phyloP scores from a whole-genome alignment of 1,140 invertebrate species.

The Papilio polytes region DNA sequence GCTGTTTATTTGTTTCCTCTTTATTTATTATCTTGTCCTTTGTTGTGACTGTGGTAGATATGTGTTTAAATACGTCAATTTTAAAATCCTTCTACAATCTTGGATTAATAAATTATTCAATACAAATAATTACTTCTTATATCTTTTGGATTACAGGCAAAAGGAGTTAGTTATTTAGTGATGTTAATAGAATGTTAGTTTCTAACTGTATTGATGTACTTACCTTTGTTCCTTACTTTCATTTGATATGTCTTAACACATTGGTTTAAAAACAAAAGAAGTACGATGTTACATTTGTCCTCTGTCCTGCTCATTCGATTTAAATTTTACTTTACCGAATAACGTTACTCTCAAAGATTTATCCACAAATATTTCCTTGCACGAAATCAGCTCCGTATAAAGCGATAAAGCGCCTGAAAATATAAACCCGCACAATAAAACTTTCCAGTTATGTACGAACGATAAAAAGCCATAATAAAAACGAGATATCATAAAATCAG shows the following conservation, averaged over 20 bases:
- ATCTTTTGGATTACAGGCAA: background rate
- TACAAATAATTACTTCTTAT: background rate
- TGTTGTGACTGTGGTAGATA: conserved; percentile 18
- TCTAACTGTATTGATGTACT: background rate
- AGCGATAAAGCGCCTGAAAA: conserved; percentile 35
- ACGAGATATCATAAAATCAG: conserved; percentile 32
- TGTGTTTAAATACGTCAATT: conserved; percentile 18
- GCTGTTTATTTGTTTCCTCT: conserved; percentile 19
- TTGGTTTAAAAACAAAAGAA: background rate
- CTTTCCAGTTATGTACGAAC: conserved; percentile 30
- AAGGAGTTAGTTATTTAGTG: too few species aligned
- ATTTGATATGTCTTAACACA: background rate
- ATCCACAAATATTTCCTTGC: background rate
- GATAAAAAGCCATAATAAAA: conserved; percentile 26
- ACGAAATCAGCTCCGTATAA: conserved; percentile 4
- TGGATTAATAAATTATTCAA: background rate
- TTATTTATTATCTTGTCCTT: conserved; percentile 14
- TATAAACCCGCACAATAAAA: conserved; percentile 30
- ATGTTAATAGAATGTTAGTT: background rate
- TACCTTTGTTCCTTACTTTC: background rate
- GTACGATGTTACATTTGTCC: background rate
- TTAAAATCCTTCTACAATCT: background rate
- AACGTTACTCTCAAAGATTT: background rate
- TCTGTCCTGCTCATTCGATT: background rate
- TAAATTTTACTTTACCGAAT: background rate